phyloP scores from a whole-genome alignment of 1,140 invertebrate genomes.

The Onthophagus taurus region DNA sequence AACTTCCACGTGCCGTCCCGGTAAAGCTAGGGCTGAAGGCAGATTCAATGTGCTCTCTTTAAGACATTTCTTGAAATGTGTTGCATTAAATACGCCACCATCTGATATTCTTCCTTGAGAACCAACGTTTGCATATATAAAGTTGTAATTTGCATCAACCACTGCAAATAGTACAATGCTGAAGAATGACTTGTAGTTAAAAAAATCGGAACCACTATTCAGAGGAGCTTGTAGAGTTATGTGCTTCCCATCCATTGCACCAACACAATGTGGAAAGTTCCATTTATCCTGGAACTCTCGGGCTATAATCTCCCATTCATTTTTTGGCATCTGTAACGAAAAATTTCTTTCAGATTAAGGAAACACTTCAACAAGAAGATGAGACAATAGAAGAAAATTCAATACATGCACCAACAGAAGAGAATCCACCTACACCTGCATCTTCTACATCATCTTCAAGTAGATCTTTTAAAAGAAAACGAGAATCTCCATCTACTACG shows the following conservation, averaged over 20 bases:
- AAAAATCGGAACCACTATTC: constrained; percentile 13
- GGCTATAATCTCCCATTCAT: no score
- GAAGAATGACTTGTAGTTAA: constrained; percentile 38
- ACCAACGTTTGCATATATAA: constrained; percentile 32
- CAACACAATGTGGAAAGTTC: constrained; percentile 31
- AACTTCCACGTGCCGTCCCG: constrained; percentile 27
- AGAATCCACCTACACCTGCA: no score
- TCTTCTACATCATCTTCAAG: no score
- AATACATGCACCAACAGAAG: no score
- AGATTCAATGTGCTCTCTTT: constrained; percentile 13
- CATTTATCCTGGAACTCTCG: constrained; percentile 17
- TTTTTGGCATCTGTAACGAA: no score
- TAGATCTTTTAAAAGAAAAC: no score
- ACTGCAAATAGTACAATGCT: constrained; percentile 34
- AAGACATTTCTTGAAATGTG: constrained; percentile 15
- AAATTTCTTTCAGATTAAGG: no score
- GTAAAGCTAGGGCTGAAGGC: constrained; percentile 18
- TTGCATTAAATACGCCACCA: constrained; percentile 31
- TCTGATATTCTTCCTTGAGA: constrained; percentile 35
- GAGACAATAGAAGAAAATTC: no score
- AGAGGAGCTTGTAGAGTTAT: neutral
- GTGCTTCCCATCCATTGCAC: constrained; percentile 34
- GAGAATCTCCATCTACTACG: no score
- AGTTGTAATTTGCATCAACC: constrained; percentile 8
- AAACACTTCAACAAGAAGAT: no score